These are phyloP conservation scores for Magallana nippona DNA, from an alignment of 2,888 invertebrate genomes.

Conservation along the genomic window DNA sequence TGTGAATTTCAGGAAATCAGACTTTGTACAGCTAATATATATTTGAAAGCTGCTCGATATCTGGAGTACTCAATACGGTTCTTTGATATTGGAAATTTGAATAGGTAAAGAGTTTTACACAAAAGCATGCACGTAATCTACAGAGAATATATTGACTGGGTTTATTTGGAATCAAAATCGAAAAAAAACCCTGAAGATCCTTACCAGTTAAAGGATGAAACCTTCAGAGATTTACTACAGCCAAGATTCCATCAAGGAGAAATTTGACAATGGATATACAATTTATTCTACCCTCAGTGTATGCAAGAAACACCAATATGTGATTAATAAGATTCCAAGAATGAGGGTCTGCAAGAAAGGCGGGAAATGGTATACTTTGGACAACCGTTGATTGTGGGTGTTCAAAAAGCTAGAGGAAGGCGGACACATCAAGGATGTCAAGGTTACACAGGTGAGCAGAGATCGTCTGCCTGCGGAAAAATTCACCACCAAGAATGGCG, in stretches of 20 bases:
- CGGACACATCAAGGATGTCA: slow-evolving; percentile 36
- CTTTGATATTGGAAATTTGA: no score
- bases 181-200: no score
- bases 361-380: slow-evolving; percentile 39
- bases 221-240: slow-evolving; percentile 38
- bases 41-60: no score
- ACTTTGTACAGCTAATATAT: no score
- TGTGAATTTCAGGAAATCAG: no score
- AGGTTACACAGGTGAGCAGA: not conserved
- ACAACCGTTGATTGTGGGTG: slow-evolving; percentile 44
- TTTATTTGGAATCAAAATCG: no score
- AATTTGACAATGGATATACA: not conserved
- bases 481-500: slow-evolving; percentile 32
- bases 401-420: slow-evolving; percentile 33
- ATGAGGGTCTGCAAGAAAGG: slow-evolving; percentile 37
- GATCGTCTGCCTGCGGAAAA: not conserved
- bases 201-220: slow-evolving; percentile 3
- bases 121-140: no score
- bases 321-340: slow-evolving; percentile 29
- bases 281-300: slow-evolving; percentile 21
- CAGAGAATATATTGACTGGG: no score
- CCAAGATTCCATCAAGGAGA: not conserved
- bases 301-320: not conserved
- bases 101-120: no score
- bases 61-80: no score